Percentiles rank a stretch among this genome's conserved stretches.
Evolutionary conservation across 2,888 invertebrate species (phyloP).

Genomic region (Aromia moschata): DNA sequence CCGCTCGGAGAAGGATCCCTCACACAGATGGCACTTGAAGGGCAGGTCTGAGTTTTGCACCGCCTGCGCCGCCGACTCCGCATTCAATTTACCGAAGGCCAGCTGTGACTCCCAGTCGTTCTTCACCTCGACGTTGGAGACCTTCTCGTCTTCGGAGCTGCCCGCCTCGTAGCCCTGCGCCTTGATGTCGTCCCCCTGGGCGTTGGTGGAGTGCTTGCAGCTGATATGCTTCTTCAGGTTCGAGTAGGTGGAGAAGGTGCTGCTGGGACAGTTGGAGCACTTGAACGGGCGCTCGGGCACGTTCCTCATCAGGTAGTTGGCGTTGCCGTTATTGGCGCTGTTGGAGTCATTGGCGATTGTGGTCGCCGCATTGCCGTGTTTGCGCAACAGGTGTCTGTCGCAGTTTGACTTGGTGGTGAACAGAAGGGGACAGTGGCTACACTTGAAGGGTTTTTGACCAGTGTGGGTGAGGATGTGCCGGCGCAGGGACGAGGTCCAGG

Average conservation of each 20-base stretch:
- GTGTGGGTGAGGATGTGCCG: slow-evolving; percentile 96
- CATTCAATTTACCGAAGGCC: slow-evolving; percentile 46
- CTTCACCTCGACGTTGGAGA: slow-evolving; percentile 53
- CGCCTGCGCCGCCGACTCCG: slow-evolving; percentile 21
- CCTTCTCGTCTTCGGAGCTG: slow-evolving; percentile 63
- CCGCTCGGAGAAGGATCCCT: slow-evolving; percentile 83
- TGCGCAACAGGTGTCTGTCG: slow-evolving; percentile 90
- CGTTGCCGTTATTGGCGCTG: slow-evolving; percentile 55
- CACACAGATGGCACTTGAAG: slow-evolving; percentile 94
- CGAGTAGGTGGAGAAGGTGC: slow-evolving; percentile 82
- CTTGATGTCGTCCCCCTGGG: slow-evolving; percentile 61
- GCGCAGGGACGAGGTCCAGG: slow-evolving; percentile 96
- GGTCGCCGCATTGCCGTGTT: slow-evolving; percentile 74
- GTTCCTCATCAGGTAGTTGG: slow-evolving; percentile 68
- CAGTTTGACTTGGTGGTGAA: slow-evolving; percentile 98
- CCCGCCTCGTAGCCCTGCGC: slow-evolving; percentile 63
- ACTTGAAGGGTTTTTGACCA: slow-evolving; percentile 95
- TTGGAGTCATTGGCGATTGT: slow-evolving; percentile 56
- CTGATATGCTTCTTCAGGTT: slow-evolving; percentile 82
- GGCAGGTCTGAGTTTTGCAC: slow-evolving; percentile 72
- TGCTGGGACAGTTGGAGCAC: slow-evolving; percentile 82
- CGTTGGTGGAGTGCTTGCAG: slow-evolving; percentile 70
- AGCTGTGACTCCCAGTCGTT: slow-evolving; percentile 54
- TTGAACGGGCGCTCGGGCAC: slow-evolving; percentile 83
- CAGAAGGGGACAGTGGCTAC: slow-evolving; percentile 89